Conservation (phyloP, 2,797 vertebrate genomes). For the Staurois parvus region DNA sequence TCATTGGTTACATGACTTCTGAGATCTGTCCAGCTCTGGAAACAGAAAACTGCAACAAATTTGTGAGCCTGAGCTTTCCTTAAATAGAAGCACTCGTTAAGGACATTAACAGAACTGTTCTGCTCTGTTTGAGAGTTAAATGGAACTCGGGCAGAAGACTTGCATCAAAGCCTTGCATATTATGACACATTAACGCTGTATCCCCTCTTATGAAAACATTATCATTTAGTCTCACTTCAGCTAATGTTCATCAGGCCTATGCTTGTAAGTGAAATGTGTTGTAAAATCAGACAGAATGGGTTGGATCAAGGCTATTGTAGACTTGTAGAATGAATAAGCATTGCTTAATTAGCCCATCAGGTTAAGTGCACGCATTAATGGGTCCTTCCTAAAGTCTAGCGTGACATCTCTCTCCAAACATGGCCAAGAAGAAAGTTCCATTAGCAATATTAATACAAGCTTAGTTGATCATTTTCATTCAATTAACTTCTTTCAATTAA, state of each 20-base stretch:
- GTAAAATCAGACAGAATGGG: conserved; percentile 87
- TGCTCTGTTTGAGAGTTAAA: conserved; percentile 69
- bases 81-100: conserved; percentile 63
- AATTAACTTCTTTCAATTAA: conserved; percentile 99
- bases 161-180: conserved; percentile 67
- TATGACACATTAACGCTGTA: conserved; percentile 73
- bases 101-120: conserved; percentile 56
- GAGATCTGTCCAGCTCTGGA: neutral
- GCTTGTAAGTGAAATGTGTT: conserved; percentile 92
- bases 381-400: conserved; percentile 96
- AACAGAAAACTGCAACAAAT: neutral
- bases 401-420: conserved; percentile 98
- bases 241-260: conserved; percentile 71
- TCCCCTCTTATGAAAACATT: conserved; percentile 77
- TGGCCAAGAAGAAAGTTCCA: conserved; percentile 99
- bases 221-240: conserved; percentile 76
- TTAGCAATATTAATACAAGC: conserved; percentile 99
- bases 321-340: conserved; percentile 95
- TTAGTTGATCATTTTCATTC: conserved; percentile 99
- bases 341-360: conserved; percentile 99
- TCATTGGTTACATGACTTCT: neutral
- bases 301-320: conserved; percentile 82
- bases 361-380: conserved; percentile 99
- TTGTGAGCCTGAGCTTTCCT: conserved; percentile 55
- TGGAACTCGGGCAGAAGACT: conserved; percentile 71